phyloP scores from a whole-genome alignment of 2,113 vertebrate species.

The Heloderma charlesbogerti region DNA sequence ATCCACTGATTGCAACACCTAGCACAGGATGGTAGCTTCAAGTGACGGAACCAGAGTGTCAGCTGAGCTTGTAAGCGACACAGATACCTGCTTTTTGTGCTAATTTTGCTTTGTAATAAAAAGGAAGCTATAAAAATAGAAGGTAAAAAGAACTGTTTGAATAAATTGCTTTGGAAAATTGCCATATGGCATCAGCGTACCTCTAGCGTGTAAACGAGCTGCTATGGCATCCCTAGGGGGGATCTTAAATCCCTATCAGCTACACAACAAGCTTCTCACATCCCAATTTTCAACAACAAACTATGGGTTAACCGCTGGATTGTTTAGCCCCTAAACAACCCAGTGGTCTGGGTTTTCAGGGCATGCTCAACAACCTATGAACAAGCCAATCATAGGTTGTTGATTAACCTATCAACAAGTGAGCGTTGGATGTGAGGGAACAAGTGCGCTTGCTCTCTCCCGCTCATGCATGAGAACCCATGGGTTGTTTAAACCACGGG shows the following conservation, averaged over 20 bases:
- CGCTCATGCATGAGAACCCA: no score
- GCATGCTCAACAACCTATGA: no score
- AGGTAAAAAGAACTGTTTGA: constrained; percentile 44
- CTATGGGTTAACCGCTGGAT: no score
- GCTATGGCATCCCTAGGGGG: not conserved
- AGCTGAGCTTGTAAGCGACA: constrained; percentile 34
- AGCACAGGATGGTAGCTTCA: constrained; percentile 28
- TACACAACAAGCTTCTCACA: constrained; percentile 37
- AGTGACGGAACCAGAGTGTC: not conserved
- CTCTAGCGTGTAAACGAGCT: constrained; percentile 63
- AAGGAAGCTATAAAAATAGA: constrained; percentile 55
- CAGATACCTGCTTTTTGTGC: constrained; percentile 37
- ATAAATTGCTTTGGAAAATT: constrained; percentile 51
- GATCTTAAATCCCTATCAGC: constrained; percentile 52
- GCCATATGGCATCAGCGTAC: constrained; percentile 41
- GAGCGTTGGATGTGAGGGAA: no score
- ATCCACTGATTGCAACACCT: not conserved
- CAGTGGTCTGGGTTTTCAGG: no score
- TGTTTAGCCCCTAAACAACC: no score
- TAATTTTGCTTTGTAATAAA: constrained; percentile 60
- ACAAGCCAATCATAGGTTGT: no score
- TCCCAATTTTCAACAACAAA: not conserved
- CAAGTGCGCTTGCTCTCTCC: no score
- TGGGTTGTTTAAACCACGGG: no score
- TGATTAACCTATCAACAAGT: no score